Evolutionary conservation across 2,797 vertebrate genomes (phyloP).

Genomic region (Crocidura indochinensis): DNA sequence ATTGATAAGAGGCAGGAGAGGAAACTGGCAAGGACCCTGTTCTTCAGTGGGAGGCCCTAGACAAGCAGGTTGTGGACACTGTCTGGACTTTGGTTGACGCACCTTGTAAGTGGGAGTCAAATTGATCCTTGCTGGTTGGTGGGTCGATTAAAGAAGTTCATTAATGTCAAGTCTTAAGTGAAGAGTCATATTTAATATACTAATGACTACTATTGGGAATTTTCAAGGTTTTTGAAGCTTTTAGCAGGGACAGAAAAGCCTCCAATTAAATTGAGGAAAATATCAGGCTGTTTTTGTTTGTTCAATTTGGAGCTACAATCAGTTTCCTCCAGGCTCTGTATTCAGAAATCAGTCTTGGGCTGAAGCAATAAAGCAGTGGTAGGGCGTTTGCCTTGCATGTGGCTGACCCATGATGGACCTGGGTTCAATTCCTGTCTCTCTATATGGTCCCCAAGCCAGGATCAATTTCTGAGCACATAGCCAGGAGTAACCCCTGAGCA

Average conservation of each 20-base stretch:
- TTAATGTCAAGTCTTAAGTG: background rate
- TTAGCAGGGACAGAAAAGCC: background rate
- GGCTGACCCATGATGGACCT: too few relatives aligned
- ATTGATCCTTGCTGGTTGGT: background rate
- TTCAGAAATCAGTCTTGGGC: too few relatives aligned
- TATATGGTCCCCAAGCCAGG: too few relatives aligned
- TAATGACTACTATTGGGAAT: constrained; percentile 4
- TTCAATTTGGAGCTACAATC: too few relatives aligned
- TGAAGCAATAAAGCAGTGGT: too few relatives aligned
- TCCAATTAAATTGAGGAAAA: constrained; percentile 5
- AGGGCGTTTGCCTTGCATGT: too few relatives aligned
- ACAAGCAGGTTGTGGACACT: background rate
- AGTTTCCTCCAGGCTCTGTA: too few relatives aligned
- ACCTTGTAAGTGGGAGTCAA: constrained; percentile 28
- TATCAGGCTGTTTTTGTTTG: background rate
- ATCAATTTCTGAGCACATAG: too few relatives aligned
- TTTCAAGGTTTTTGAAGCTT: constrained; percentile 27
- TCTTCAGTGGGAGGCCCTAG: constrained; percentile 14
- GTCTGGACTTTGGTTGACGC: constrained; percentile 32
- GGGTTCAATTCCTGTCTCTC: too few relatives aligned
- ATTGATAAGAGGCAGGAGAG: background rate
- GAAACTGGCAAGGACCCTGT: background rate
- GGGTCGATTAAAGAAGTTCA: constrained; percentile 35
- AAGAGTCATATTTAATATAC: constrained; percentile 6
- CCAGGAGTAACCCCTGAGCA: too few relatives aligned